A percentile compares a stretch with the other conserved stretches of the same genome.
Conservation (phyloP, 2,797 vertebrate genomes). For the Sandelia bainsii region DNA sequence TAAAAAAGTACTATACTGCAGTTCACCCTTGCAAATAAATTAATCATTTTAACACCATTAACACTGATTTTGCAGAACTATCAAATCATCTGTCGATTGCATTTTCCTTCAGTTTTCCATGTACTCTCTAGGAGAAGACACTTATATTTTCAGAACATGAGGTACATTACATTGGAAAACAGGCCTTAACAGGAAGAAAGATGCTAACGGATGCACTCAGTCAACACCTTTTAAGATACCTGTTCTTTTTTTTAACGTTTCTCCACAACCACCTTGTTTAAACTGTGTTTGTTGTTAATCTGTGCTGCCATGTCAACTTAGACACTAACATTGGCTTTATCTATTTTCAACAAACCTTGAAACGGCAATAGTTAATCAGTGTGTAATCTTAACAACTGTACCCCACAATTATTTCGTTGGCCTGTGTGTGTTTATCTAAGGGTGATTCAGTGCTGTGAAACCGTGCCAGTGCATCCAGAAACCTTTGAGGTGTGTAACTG, state of each 20-base stretch:
- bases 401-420: slow-evolving; percentile 62
- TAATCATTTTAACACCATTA: neutral
- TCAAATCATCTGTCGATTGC: neutral
- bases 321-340: slow-evolving; percentile 12
- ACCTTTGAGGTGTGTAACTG: slow-evolving; percentile 64
- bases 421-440: slow-evolving; percentile 66
- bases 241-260: neutral
- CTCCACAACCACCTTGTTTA: slow-evolving; percentile 2
- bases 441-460: slow-evolving; percentile 66
- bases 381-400: slow-evolving; percentile 52
- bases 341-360: slow-evolving; percentile 34
- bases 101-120: neutral
- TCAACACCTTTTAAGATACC: slow-evolving; percentile 10
- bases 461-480: slow-evolving; percentile 56
- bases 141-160: slow-evolving; percentile 9
- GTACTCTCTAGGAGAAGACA: neutral
- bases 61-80: neutral
- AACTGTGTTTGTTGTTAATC: slow-evolving; percentile 28
- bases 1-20: too few species aligned
- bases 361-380: slow-evolving; percentile 60
- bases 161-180: slow-evolving; percentile 9
- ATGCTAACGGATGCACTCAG: slow-evolving; percentile 1
- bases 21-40: neutral
- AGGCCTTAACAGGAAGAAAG: slow-evolving; percentile 5
- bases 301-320: slow-evolving; percentile 31